These are phyloP conservation scores for Drosophila truncata DNA, from an alignment of 1,140 invertebrate species.

Conservation along the genomic window DNA sequence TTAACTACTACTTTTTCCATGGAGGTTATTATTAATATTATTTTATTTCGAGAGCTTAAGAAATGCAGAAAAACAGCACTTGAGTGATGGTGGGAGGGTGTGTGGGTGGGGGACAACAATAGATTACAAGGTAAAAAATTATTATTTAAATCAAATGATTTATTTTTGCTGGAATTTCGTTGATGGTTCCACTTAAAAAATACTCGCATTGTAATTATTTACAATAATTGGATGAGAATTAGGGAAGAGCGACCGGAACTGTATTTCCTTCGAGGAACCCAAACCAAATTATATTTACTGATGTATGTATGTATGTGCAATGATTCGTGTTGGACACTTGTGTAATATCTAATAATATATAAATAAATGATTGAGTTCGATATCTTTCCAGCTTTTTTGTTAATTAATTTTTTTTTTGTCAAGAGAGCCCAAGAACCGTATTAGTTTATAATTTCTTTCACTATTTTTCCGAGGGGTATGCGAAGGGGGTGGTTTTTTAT, in stretches of 20 bases:
- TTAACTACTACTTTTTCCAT: conserved; percentile 31
- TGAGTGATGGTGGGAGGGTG: conserved; percentile 10
- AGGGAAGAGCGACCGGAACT: conserved; percentile 47
- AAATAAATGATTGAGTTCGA: conserved; percentile 48
- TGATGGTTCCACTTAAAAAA: conserved; percentile 41
- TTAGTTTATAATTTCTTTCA: conserved; percentile 60
- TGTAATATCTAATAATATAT: conserved; percentile 28
- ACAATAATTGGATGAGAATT: conserved; percentile 55
- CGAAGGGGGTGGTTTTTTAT: conserved; percentile 19
- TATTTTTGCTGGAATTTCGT: conserved; percentile 1
- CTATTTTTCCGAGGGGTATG: conserved; percentile 19
- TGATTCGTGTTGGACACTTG: conserved; percentile 47
- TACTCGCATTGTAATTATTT: conserved; percentile 58
- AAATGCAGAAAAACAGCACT: conserved; percentile 52
- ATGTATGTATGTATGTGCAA: conserved; percentile 53
- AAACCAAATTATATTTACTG: conserved; percentile 73
- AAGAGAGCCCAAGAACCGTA: conserved; percentile 63
- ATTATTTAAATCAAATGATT: conserved; percentile 43
- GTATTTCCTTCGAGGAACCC: conserved; percentile 59
- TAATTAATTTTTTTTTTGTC: conserved; percentile 29
- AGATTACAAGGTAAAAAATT: conserved; percentile 37
- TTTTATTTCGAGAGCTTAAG: conserved; percentile 25
- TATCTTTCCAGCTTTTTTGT: conserved; percentile 41
- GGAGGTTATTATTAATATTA: conserved; percentile 21
- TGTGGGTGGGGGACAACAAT: conserved; percentile 11